Conservation (phyloP, 1,140 invertebrate genomes). For the Drosophila ananassae region DNA sequence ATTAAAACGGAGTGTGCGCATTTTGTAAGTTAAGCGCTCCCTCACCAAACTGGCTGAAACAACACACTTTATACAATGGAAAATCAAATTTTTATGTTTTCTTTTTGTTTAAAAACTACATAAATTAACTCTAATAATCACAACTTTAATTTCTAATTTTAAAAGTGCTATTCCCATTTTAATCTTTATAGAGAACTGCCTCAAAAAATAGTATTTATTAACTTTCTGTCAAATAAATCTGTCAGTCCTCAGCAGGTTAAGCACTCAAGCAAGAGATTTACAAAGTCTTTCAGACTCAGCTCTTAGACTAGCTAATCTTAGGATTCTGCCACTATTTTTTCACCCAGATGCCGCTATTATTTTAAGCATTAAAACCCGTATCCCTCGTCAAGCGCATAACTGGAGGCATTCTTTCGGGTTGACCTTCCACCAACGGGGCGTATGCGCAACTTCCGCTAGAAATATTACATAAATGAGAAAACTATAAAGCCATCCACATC, state of each 20-base stretch:
- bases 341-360: constrained; percentile 4
- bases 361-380: constrained; percentile 7
- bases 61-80: not conserved
- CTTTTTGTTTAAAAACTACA: not conserved
- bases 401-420: constrained; percentile 54
- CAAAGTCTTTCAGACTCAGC: not conserved
- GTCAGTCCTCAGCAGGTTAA: no score
- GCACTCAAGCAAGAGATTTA: not conserved
- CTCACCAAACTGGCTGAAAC: constrained; percentile 8
- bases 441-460: constrained; percentile 70
- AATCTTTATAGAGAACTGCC: no score
- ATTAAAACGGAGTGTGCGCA: constrained; percentile 76
- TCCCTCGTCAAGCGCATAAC: constrained; percentile 37
- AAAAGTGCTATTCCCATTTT: no score
- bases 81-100: not conserved
- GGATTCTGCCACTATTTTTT: not conserved
- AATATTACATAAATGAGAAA: constrained; percentile 24
- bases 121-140: no score
- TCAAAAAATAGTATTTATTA: no score
- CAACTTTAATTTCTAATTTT: no score
- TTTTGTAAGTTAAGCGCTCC: constrained; percentile 77
- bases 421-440: constrained; percentile 62
- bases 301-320: constrained; percentile 28
- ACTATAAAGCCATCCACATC: constrained; percentile 8
- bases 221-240: no score